Conservation (phyloP, 2,797 vertebrate genomes). For the Sciurus carolinensis region DNA sequence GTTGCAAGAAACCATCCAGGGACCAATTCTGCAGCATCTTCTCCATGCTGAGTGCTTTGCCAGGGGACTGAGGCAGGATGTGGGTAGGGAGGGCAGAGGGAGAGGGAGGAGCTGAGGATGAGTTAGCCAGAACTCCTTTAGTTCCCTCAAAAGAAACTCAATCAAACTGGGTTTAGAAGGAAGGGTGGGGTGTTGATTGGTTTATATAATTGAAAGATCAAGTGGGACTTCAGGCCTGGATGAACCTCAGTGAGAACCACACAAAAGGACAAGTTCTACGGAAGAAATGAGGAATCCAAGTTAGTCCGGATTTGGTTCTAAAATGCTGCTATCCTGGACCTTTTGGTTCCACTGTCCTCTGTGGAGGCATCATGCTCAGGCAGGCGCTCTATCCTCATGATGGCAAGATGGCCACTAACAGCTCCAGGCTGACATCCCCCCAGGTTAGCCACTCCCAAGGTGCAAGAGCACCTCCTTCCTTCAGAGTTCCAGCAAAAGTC, state of each 20-base stretch:
- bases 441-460: not conserved
- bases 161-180: not conserved
- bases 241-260: not conserved
- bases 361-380: not conserved
- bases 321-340: not conserved
- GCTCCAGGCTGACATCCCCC: not conserved
- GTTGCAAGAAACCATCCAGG: not conserved
- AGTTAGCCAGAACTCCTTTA: not conserved
- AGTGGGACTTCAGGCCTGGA: not conserved
- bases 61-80: not conserved
- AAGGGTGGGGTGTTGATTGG: not conserved
- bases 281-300: not conserved
- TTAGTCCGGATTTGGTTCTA: not conserved
- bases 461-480: not conserved
- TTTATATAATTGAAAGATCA: not conserved
- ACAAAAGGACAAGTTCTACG: not conserved
- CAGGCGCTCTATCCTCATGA: not conserved
- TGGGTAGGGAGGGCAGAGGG: not conserved
- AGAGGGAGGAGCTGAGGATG: not conserved
- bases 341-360: not conserved
- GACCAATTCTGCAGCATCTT: not conserved
- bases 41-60: not conserved
- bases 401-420: not conserved
- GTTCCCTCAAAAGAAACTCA: not conserved
- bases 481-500: not conserved